Conservation (phyloP, 2,113 vertebrate species). For the Neopipo cinnamomea region DNA sequence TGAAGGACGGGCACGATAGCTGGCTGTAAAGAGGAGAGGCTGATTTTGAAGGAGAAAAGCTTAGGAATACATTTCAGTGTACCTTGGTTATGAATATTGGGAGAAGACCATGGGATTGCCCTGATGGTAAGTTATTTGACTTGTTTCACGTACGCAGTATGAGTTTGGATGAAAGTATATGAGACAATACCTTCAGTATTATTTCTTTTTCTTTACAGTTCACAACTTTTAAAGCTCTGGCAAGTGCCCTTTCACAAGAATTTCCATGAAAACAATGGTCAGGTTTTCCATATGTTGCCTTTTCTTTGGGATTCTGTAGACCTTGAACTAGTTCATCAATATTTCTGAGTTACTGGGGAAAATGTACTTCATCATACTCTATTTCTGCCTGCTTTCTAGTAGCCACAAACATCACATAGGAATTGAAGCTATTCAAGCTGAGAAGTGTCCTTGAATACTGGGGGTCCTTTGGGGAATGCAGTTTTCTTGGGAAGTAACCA, state of each 20-base stretch:
- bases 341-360: neutral
- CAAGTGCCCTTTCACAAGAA: neutral
- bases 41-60: neutral
- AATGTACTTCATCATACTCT: neutral
- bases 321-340: neutral
- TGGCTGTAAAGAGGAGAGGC: neutral
- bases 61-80: neutral
- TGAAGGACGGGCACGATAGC: neutral
- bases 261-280: neutral
- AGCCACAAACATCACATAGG: neutral
- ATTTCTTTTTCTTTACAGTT: neutral
- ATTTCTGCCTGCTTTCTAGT: neutral
- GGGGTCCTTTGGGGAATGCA: neutral
- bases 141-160: neutral
- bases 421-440: neutral
- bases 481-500: neutral
- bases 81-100: neutral
- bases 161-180: neutral
- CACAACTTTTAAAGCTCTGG: neutral
- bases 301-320: neutral
- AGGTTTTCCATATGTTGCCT: neutral
- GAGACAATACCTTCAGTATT: neutral
- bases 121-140: neutral
- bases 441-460: neutral
- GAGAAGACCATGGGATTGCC: neutral